phyloP scores from a whole-genome alignment of 2,888 invertebrate species.

The Helobdella robusta region DNA sequence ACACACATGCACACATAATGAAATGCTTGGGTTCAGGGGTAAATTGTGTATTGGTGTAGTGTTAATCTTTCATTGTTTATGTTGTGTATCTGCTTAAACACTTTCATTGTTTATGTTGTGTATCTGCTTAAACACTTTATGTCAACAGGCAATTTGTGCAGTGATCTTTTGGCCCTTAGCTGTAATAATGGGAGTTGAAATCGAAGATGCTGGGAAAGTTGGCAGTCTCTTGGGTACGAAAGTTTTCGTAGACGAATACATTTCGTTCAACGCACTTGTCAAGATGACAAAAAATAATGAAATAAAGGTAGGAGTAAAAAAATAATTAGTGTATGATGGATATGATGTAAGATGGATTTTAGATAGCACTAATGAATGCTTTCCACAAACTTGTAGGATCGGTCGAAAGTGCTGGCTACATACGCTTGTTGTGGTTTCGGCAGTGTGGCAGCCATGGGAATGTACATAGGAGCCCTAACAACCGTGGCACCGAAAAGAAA shows the following conservation, averaged over 20 bases:
- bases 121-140: too few species aligned
- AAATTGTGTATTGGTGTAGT: too few species aligned
- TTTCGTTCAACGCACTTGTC: slow-evolving; percentile 35
- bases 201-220: slow-evolving; percentile 33
- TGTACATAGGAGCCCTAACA: slow-evolving; percentile 35
- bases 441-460: slow-evolving; percentile 35
- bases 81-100: too few species aligned
- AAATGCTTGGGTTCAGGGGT: too few species aligned
- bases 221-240: slow-evolving; percentile 35
- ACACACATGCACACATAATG: too few species aligned
- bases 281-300: slow-evolving; percentile 31
- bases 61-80: too few species aligned
- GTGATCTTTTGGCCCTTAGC: slow-evolving; percentile 37
- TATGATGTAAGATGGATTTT: not conserved
- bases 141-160: slow-evolving; percentile 36
- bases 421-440: slow-evolving; percentile 37
- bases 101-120: too few species aligned
- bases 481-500: slow-evolving; percentile 33
- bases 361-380: not conserved
- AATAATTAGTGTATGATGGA: not conserved
- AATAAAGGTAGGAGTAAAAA: slow-evolving; percentile 29
- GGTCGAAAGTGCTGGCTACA: slow-evolving; percentile 35
- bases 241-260: slow-evolving; percentile 36
- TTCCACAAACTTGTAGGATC: slow-evolving; percentile 29
- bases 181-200: slow-evolving; percentile 36